Evolutionary conservation across 2,113 vertebrate genomes (phyloP), one percentile per base, ranked within the genome.

Genomic region (Microtus oregoni): DNA sequence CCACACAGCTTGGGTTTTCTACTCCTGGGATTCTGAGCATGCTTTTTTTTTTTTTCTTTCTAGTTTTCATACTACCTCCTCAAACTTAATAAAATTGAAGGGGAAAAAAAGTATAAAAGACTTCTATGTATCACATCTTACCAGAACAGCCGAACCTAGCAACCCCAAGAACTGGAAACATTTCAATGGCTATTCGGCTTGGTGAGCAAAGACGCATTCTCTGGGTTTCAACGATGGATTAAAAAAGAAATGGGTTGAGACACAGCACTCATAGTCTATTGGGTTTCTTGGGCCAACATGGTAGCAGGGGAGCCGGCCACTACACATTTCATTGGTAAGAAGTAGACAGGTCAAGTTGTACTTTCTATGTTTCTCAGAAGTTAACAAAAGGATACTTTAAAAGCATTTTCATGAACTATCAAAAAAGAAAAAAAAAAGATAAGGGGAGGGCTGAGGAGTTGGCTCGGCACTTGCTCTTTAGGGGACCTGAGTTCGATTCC

Each of bases 21-120:
- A 0, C 10, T 5, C 8, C 32, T 70, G 47, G 2, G 20, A 67
- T 87, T 96, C 61, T 79, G 72, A 75, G 68, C 13, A 58, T 76
- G 20, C 28, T 73, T 65, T 92, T 94, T 65, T 92, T 94, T 44
- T 50, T 14, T 67, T 92, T n/a, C n/a, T n/a, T 94, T 50, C 19
- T 75, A 22, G 4, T 70, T 94, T 92, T 92, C 8, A 88, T 0
- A 72, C 4, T 72, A 6, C 75, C 89, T 86, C 44, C 1, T 81
- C 72, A 22, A 91, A 93, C 1, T 92, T 91, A 96, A 82, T 6
- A 44, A 58, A 73, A 50, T 5, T 86, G 52, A 55, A 55, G 13
- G 13, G 13, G 0, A 15, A 55, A 52, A 52, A 55, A 55, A 55
- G 52, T 55, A 55, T 15, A 30, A 89, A 95, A 47, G 20, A 63